Evolutionary conservation across 2,888 invertebrate species (phyloP).

Genomic region (Malthinus flaveolus): DNA sequence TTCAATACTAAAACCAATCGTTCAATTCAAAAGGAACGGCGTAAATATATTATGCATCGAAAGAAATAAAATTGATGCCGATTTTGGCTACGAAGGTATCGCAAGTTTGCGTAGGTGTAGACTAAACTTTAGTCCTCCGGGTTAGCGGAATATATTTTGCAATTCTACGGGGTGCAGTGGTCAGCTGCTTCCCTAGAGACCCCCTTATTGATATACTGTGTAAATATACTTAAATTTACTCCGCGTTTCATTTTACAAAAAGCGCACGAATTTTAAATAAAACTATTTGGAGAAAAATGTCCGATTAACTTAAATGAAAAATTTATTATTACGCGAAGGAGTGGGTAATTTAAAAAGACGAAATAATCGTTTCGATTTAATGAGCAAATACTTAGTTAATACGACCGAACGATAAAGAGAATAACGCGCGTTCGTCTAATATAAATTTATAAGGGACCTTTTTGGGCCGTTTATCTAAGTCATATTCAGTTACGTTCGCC

Average conservation of each 20-base stretch:
- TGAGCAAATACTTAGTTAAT: background rate
- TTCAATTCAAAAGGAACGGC: constrained; percentile 43
- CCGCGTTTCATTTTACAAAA: constrained; percentile 20
- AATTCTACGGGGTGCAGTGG: constrained; percentile 51
- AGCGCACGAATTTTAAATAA: constrained; percentile 1
- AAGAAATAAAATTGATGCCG: constrained; percentile 41
- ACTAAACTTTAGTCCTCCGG: constrained; percentile 22
- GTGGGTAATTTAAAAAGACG: background rate
- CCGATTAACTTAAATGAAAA: background rate
- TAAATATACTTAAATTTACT: constrained; percentile 51
- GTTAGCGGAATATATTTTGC: constrained; percentile 49
- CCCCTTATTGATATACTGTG: constrained; percentile 57
- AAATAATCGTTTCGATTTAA: constrained; percentile 1
- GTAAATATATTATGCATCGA: constrained; percentile 52
- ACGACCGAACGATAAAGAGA: constrained; percentile 6
- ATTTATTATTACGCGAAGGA: background rate
- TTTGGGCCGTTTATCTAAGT: constrained; percentile 41
- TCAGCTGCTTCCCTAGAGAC: constrained; percentile 49
- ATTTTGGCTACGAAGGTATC: constrained; percentile 8
- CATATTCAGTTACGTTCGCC: constrained; percentile 47
- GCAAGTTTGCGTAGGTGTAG: constrained; percentile 27
- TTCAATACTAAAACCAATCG: constrained; percentile 45
- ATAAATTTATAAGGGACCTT: constrained; percentile 37
- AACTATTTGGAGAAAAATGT: background rate
- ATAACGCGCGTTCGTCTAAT: constrained; percentile 17